phyloP scores from a whole-genome alignment of 2,113 vertebrate species.

The Aythya baeri region DNA sequence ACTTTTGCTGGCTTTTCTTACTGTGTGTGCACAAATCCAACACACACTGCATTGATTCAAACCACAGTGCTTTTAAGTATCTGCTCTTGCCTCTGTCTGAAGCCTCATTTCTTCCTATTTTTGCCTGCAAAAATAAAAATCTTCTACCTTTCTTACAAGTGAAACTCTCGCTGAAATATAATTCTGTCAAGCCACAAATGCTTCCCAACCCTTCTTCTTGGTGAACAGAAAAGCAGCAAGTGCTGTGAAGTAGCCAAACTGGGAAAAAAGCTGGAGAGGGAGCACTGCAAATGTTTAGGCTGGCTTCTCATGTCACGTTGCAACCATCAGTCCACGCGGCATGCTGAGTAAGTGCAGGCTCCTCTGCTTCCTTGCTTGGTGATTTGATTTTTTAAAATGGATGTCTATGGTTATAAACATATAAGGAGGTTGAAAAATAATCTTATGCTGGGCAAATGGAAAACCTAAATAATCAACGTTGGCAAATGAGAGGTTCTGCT shows the following conservation, averaged over 20 bases:
- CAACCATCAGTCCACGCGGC: rapidly evolving
- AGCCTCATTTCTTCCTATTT: background rate
- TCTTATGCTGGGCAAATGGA: background rate
- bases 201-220: background rate
- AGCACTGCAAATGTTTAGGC: background rate
- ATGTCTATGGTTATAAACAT: background rate
- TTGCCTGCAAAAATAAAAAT: background rate
- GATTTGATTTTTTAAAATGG: slow-evolving; percentile 3
- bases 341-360: background rate
- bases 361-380: background rate
- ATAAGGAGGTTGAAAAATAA: slow-evolving; percentile 6
- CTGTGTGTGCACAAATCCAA: slow-evolving; percentile 11
- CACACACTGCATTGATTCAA: background rate
- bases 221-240: background rate
- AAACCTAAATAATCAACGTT: slow-evolving; percentile 34
- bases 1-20: slow-evolving; percentile 41
- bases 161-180: slow-evolving; percentile 1
- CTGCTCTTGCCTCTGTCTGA: background rate
- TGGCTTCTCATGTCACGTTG: background rate
- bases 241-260: background rate
- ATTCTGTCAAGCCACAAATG: background rate
- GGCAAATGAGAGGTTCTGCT: slow-evolving; percentile 8
- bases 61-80: background rate
- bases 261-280: background rate
- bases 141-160: background rate